phyloP scores from a whole-genome alignment of 2,888 invertebrate species.

The Drosophila subsilvestris region DNA sequence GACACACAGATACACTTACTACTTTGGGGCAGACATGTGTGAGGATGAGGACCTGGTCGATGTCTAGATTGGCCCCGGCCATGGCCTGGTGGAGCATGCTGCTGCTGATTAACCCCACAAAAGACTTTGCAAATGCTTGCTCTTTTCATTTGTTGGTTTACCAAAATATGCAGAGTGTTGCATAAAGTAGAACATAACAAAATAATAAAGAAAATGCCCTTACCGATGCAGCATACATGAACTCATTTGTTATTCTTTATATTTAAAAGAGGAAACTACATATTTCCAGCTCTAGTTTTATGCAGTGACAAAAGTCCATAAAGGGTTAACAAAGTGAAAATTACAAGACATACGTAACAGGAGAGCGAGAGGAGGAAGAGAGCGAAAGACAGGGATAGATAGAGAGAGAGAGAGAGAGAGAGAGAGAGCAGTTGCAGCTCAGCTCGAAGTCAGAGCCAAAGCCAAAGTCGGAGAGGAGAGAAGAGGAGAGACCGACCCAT shows the following conservation, averaged over 20 bases:
- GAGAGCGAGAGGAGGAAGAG: constrained; percentile 14
- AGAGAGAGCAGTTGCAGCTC: constrained; percentile 6
- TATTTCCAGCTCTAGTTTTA: no score
- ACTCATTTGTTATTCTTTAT: not conserved
- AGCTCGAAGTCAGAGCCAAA: not conserved
- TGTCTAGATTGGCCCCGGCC: constrained; percentile 31
- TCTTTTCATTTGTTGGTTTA: not conserved
- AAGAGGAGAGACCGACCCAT: constrained; percentile 53
- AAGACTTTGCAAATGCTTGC: not conserved
- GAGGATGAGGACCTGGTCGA: constrained; percentile 32
- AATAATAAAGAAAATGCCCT: not conserved
- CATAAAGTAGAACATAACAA: not conserved
- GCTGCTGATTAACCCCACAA: constrained; percentile 33
- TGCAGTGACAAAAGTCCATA: not conserved
- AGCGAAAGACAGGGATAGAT: constrained; percentile 2
- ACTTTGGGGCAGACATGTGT: constrained; percentile 2
- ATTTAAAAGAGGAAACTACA: no score
- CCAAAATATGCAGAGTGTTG: not conserved
- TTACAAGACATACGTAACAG: constrained; percentile 44
- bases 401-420: constrained; percentile 24
- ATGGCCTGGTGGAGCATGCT: constrained; percentile 17
- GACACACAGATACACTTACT: not conserved
- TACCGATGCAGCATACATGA: no score
- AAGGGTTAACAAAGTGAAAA: constrained; percentile 64
- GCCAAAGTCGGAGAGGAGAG: constrained; percentile 22